Evolutionary conservation across 2,888 invertebrate genomes (phyloP), one percentile per base, ranked within the genome.

Genomic region (Dryomyza anilis): DNA sequence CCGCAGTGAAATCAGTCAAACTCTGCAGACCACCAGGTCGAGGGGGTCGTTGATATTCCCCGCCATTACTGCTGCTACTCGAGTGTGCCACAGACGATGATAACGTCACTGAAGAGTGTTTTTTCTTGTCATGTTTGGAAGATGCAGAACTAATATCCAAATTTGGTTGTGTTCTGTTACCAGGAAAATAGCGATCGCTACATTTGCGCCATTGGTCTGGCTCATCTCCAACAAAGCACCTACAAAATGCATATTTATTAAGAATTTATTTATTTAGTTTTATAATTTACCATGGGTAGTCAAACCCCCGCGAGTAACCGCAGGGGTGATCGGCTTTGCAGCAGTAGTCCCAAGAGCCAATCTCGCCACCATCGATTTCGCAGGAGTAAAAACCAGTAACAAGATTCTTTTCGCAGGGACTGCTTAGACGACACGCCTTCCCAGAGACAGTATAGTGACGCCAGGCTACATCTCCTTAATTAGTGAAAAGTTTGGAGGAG

Each of bases 181-280:
- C 74, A 14, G 93, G 93, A 71, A 88, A 91, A 78, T 93, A 94
- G 50, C 89, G 89, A 73, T 94, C 93, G 72, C 91, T 94, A 81
- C 94, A 94, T 7, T 93, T 93, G 8, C 94, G 86, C 94, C 94
- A 94, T 79, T 94, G 94, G 64, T 92, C 91, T 10, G 86, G 85
- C 2, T 86, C 86, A 3, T 89, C 87, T 14, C 94, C 94, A 6
- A 94, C 94, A 80, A 92, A 92, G 76, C 94, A 94, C 93, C 93
- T 93, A 67, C 1, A 8, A 7, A 6, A 14, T 2, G n/a, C n/a
- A n/a, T n/a, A n/a, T n/a, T n/a, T n/a, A n/a, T n/a, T n/a, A 10
- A 33, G 3, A 25, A 25, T 0, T 19, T 16, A 14, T 63, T 33
- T 2, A 46, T 25, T n/a, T 2, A n/a, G 12, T n/a, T 25, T 39